Evolutionary conservation across 2,113 vertebrate species (phyloP).

Genomic region (Thomomys bottae): DNA sequence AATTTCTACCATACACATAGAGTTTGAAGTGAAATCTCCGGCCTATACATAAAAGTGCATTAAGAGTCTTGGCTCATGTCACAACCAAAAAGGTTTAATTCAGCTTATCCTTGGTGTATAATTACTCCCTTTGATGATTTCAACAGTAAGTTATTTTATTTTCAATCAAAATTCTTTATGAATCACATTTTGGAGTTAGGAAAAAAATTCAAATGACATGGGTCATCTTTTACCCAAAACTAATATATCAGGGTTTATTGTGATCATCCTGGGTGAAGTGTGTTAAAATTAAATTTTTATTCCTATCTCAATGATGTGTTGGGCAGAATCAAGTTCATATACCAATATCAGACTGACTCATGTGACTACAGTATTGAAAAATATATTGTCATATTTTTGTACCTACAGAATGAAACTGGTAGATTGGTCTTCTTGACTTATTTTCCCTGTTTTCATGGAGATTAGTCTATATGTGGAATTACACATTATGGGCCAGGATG

Average conservation of each 20-base stretch:
- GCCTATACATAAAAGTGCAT: not conserved
- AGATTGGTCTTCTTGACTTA: not conserved
- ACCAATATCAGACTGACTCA: not conserved
- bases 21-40: constrained; percentile 21
- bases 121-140: constrained; percentile 26
- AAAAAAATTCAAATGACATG: constrained; percentile 53
- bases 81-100: constrained; percentile 27
- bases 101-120: constrained; percentile 32
- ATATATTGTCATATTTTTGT: not conserved
- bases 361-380: not conserved
- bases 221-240: constrained; percentile 55
- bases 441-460: constrained; percentile 16
- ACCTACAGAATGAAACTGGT: constrained; percentile 14
- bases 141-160: not conserved
- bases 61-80: not conserved
- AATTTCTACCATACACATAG: not conserved
- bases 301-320: constrained; percentile 10
- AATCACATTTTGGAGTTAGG: constrained; percentile 29
- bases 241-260: constrained; percentile 25
- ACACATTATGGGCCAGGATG: not conserved
- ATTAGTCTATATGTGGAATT: not conserved
- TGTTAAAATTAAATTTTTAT: constrained; percentile 53
- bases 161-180: constrained; percentile 54
- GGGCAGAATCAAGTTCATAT: not conserved
- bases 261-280: constrained; percentile 15